Conservation (phyloP, 2,888 invertebrate species). For the Cyrtodaria siliqua region DNA sequence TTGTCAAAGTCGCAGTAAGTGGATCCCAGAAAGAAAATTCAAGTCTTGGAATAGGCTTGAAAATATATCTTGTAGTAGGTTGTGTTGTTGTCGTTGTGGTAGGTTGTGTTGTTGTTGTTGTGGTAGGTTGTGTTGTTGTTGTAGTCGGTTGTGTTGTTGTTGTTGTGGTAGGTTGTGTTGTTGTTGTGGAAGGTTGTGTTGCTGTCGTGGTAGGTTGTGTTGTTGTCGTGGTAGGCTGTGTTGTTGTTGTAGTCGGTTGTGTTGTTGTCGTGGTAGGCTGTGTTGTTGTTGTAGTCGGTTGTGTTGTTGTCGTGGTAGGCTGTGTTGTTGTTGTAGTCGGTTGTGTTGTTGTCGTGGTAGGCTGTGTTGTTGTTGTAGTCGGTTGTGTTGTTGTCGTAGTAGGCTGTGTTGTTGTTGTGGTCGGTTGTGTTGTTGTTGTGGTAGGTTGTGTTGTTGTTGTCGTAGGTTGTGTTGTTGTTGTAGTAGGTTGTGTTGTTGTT, state of each 20-base stretch:
- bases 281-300: background rate
- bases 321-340: background rate
- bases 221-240: background rate
- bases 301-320: no score
- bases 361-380: background rate
- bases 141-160: conserved; percentile 1
- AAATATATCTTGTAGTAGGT: no score
- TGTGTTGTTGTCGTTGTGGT: no score
- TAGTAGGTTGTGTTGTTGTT: background rate
- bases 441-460: background rate
- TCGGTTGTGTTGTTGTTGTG: background rate
- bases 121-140: no score
- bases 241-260: background rate
- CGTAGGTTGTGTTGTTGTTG: background rate
- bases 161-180: background rate
- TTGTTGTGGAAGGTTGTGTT: background rate
- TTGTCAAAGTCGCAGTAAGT: no score
- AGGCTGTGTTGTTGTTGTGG: background rate
- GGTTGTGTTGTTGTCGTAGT: background rate
- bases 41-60: no score
- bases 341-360: background rate
- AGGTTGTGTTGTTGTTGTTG: no score
- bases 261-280: background rate
- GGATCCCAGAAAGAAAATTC: no score
- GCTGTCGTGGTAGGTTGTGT: background rate